Conservation (phyloP, 2,888 invertebrate genomes). For the Pyrrhia umbra region DNA sequence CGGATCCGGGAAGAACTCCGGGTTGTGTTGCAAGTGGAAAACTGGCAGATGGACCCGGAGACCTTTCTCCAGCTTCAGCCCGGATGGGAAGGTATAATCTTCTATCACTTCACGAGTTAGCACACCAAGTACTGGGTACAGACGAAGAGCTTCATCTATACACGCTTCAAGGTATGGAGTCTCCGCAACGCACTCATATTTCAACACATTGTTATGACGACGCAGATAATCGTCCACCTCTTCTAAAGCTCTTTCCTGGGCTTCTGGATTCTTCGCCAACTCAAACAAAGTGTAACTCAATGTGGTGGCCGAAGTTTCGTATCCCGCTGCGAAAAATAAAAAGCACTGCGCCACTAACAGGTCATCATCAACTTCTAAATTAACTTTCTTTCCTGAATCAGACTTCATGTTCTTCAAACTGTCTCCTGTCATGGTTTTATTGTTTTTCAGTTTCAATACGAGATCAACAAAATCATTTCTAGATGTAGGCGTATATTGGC, state of each 20-base stretch:
- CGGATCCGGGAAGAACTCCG: slow-evolving; percentile 77
- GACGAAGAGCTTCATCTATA: slow-evolving; percentile 72
- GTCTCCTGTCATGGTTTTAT: slow-evolving; percentile 39
- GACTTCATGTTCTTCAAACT: slow-evolving; percentile 43
- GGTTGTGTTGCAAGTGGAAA: slow-evolving; percentile 74
- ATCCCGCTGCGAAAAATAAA: slow-evolving; percentile 83
- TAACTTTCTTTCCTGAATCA: slow-evolving; percentile 32
- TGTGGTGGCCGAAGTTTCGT: slow-evolving; percentile 75
- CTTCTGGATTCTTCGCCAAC: slow-evolving; percentile 70
- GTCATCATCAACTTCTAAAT: slow-evolving; percentile 73
- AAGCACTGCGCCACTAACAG: slow-evolving; percentile 88
- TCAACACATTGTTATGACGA: slow-evolving; percentile 64
- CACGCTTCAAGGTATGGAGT: slow-evolving; percentile 73
- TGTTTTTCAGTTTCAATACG: slow-evolving; percentile 49
- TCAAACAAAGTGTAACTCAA: slow-evolving; percentile 70
- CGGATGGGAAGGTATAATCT: slow-evolving; percentile 75
- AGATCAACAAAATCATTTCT: slow-evolving; percentile 62
- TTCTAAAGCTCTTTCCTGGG: slow-evolving; percentile 63
- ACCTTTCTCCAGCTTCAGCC: slow-evolving; percentile 73
- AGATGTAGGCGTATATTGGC: slow-evolving; percentile 40
- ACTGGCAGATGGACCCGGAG: slow-evolving; percentile 78
- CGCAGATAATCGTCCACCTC: slow-evolving; percentile 72
- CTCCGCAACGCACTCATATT: slow-evolving; percentile 70
- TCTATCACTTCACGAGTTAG: slow-evolving; percentile 76
- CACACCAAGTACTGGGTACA: slow-evolving; percentile 76